Percentiles rank a stretch among this genome's conserved stretches.
phyloP scores from a whole-genome alignment of 92 coral and sea anemone species.

The Plumapathes pennacea region DNA sequence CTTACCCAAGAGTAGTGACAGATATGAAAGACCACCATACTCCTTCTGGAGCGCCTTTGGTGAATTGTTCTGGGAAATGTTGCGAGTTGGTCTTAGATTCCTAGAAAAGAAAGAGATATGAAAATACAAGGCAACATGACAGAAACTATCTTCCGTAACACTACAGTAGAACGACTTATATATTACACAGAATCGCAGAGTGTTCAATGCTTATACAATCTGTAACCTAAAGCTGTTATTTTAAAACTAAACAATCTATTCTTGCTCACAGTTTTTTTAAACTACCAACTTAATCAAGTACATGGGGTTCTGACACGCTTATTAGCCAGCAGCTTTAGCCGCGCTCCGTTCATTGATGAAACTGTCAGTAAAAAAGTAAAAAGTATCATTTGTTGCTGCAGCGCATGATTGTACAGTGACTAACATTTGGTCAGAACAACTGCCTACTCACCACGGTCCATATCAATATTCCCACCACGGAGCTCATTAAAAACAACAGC shows the following conservation, averaged over 20 bases:
- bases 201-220: too few species aligned
- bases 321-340: too few species aligned
- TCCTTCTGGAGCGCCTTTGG: slow-evolving; percentile 43
- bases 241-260: too few species aligned
- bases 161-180: too few species aligned
- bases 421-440: too few species aligned
- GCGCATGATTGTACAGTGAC: not conserved
- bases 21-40: slow-evolving; percentile 74
- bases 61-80: slow-evolving; percentile 4
- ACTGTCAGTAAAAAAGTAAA: not conserved
- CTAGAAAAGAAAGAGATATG: not conserved
- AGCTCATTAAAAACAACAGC: slow-evolving; percentile 27
- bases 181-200: too few species aligned
- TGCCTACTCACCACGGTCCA: slow-evolving; percentile 74
- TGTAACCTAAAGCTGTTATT: too few species aligned
- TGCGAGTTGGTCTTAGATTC: not conserved
- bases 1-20: slow-evolving; percentile 74
- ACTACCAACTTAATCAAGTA: too few species aligned
- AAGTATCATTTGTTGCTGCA: not conserved
- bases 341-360: too few species aligned
- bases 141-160: not conserved
- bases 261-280: too few species aligned
- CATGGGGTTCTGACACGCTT: too few species aligned
- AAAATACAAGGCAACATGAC: not conserved
- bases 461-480: slow-evolving; percentile 47